phyloP scores from a whole-genome alignment of 2,797 vertebrate species.

The Huso huso region DNA sequence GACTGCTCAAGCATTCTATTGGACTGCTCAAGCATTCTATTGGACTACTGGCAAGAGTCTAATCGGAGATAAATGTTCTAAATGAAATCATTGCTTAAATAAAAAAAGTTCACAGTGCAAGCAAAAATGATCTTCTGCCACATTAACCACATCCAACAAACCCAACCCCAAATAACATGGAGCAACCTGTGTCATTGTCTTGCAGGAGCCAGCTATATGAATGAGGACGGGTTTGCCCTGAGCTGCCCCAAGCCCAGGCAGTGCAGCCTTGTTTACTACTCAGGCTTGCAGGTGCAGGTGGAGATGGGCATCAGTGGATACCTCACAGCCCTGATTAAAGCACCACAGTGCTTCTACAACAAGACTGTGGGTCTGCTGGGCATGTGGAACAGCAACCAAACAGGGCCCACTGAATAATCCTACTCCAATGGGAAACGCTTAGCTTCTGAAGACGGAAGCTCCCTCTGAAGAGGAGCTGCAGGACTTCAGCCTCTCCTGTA shows the following conservation, averaged over 20 bases:
- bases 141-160: not conserved
- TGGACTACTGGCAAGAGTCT: too few species aligned
- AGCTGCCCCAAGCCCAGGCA: slow-evolving; percentile 43
- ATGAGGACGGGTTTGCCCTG: slow-evolving; percentile 46
- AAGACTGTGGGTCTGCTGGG: slow-evolving; percentile 71
- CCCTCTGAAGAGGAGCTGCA: slow-evolving; percentile 47
- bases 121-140: too few species aligned
- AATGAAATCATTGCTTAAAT: too few species aligned
- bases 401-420: too few species aligned
- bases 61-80: too few species aligned
- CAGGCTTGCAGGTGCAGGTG: slow-evolving; percentile 56
- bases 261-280: slow-evolving; percentile 51
- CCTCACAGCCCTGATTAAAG: slow-evolving; percentile 49
- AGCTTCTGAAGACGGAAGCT: slow-evolving; percentile 28
- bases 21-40: too few species aligned
- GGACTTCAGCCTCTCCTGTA: slow-evolving; percentile 64
- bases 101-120: too few species aligned
- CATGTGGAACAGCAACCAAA: slow-evolving; percentile 56
- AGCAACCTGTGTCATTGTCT: not conserved
- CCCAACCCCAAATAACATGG: not conserved
- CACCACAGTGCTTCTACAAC: slow-evolving; percentile 63
- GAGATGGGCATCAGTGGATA: slow-evolving; percentile 42
- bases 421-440: slow-evolving; percentile 55
- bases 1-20: too few species aligned
- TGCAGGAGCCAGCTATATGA: slow-evolving; percentile 1